A percentile compares a stretch with the other conserved stretches of the same genome.
Conservation (phyloP, 2,888 invertebrate species). For the Atherix ibis region DNA sequence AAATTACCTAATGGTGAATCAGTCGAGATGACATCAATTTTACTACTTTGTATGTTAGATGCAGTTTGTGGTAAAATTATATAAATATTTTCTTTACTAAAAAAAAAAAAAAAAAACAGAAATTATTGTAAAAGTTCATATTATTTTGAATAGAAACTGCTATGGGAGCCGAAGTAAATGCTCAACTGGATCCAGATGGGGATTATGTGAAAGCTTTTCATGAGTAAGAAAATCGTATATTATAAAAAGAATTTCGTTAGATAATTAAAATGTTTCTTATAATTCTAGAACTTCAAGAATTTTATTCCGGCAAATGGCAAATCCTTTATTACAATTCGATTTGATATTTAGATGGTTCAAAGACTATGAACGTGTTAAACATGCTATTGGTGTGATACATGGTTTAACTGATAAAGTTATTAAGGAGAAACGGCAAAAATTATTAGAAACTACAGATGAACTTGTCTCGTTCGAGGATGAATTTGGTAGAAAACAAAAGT, state of each 20-base stretch:
- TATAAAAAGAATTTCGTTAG: neutral
- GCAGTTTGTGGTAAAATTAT: constrained; percentile 40
- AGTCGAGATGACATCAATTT: constrained; percentile 36
- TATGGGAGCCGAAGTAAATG: constrained; percentile 58
- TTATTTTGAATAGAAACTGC: constrained; percentile 52
- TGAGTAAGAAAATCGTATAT: constrained; percentile 35
- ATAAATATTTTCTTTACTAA: neutral
- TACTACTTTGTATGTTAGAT: constrained; percentile 44
- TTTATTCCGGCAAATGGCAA: constrained; percentile 26
- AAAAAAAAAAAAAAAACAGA: too few species aligned
- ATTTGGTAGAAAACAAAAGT: constrained; percentile 36
- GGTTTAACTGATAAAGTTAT: constrained; percentile 21
- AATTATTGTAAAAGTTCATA: neutral
- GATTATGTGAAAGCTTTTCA: constrained; percentile 54
- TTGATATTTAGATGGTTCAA: constrained; percentile 21
- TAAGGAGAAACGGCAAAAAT: constrained; percentile 14
- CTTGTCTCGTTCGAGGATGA: neutral
- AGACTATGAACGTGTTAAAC: constrained; percentile 15
- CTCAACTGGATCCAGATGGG: constrained; percentile 44
- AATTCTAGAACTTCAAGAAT: constrained; percentile 18
- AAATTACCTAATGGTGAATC: constrained; percentile 34
- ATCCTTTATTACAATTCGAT: constrained; percentile 22
- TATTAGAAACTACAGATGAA: neutral
- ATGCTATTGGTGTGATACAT: constrained; percentile 19
- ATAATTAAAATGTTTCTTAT: neutral